Evolutionary conservation across 2,888 invertebrate genomes (phyloP), one percentile per base, ranked within the genome.

Genomic region (Monochamus alternatus): DNA sequence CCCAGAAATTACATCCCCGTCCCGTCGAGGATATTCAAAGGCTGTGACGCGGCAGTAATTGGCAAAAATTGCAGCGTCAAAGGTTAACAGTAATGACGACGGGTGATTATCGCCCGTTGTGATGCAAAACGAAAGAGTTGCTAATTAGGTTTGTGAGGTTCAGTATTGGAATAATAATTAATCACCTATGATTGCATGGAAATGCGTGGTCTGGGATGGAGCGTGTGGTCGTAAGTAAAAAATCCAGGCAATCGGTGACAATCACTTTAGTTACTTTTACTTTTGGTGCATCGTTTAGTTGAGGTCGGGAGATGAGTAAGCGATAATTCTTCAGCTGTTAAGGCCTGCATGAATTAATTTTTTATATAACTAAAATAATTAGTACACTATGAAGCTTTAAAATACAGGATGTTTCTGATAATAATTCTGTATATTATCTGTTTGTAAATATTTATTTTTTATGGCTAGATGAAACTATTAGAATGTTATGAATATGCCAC

Each of bases 21-120:
- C 51, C 8, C 22, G 32, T 32, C n/a, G 32, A 73, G 47, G 8
- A 43, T 73, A 74, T 78, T 72, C 74, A 59, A 65, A 74, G 72
- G 74, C 74, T 32, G 62, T 62, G 68, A 74, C 51, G 69, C 74
- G 64, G 69, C 65, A 66, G 71, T 78, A 78, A 78, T 74, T 78
- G 74, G 63, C 72, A 74, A 73, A 77, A 77, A 75, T 63, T 52
- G 69, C 62, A 31, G 51, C 64, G 74, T 73, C 63, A 73, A 75
- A 74, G 77, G 74, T 77, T 75, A 73, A 77, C 67, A 60, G 60
- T 77, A 77, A 77, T 73, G 74, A 77, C 68, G 66, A 14, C 55
- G 32, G 66, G 31, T 71, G 47, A 70, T 70, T 70, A 75, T 70
- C 55, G 67, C 66, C 66, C 31, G 55, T 66, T 55, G 66, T 31